Evolutionary conservation across 1,140 invertebrate species (phyloP), one percentile per base, ranked within the genome.

Genomic region (Caerostris extrusa): DNA sequence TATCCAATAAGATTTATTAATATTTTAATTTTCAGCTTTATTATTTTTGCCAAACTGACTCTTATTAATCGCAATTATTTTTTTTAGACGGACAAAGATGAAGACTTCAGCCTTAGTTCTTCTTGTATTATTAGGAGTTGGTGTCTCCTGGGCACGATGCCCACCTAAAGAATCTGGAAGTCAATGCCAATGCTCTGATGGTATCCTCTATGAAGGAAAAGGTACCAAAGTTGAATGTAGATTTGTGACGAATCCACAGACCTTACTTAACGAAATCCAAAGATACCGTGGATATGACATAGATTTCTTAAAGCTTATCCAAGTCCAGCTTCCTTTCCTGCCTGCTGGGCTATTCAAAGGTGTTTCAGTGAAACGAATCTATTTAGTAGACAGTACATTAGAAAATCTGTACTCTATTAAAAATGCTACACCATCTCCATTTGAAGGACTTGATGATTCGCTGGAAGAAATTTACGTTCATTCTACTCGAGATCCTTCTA

Each of bases 151-250:
- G 34, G n/a, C 67, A 50, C 56, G 34, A 3, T 91, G 90, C 19
- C 67, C 90, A 19, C 34, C 61, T 60, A 10, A 60, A 53, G n/a
- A 56, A 1, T 57, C 34, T 5, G 55, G 10, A 7, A 60, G n/a
- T 3, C 58, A n/a, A 53, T 81, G 90, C 8, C 6, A 82, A 7
- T 91, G 90, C 17, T 55, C 19, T 8, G 3, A 60, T 61, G 56
- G 34, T 7, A 12, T 5, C 12, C 60, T 60, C 57, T 60, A 50
- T 12, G 53, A n/a, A 6, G 90, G 56, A 10, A 53, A 60, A 6
- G 87, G 87, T 56, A 91, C 90, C 17, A 50, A 50, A 14, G 90
- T 91, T 53, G n/a, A 60, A 55, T 91, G 90, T 34, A 60, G n/a
- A 50, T 19, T 3, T 17, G 60, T 91, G 34, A 17, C 14, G 2